Percentiles rank a stretch among this genome's conserved stretches.
These are phyloP conservation scores for Parus major DNA, from an alignment of 2,113 vertebrate genomes.

Conservation along the genomic window DNA sequence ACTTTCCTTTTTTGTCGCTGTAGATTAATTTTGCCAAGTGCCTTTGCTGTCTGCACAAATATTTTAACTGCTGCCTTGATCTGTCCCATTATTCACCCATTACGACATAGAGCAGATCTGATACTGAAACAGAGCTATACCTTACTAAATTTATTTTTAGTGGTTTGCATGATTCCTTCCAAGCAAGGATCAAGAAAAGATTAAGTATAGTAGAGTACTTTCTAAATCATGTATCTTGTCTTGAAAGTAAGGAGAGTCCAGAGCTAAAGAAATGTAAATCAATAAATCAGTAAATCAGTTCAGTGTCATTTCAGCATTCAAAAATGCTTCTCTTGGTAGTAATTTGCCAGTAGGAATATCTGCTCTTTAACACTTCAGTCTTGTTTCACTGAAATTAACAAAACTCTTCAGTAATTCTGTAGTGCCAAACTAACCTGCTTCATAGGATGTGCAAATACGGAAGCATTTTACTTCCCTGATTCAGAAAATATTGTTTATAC, in stretches of 20 bases:
- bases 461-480: background rate
- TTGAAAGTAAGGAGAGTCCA: background rate
- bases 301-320: background rate
- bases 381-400: background rate
- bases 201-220: background rate
- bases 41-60: background rate
- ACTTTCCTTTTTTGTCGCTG: background rate
- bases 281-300: background rate
- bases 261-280: background rate
- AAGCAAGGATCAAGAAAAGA: background rate
- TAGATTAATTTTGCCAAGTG: background rate
- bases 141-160: background rate
- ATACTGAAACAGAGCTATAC: background rate
- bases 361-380: background rate
- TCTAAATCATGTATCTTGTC: conserved; percentile 18
- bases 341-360: background rate
- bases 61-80: background rate
- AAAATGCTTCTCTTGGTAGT: background rate
- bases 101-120: background rate
- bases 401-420: background rate
- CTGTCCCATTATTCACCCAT: background rate
- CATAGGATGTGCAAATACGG: background rate
- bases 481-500: background rate
- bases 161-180: background rate
- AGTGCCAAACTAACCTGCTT: background rate